A percentile compares a stretch with the other conserved stretches of the same genome.
phyloP scores from a whole-genome alignment of 2,888 invertebrate genomes.

The Tiliacea aurago region DNA sequence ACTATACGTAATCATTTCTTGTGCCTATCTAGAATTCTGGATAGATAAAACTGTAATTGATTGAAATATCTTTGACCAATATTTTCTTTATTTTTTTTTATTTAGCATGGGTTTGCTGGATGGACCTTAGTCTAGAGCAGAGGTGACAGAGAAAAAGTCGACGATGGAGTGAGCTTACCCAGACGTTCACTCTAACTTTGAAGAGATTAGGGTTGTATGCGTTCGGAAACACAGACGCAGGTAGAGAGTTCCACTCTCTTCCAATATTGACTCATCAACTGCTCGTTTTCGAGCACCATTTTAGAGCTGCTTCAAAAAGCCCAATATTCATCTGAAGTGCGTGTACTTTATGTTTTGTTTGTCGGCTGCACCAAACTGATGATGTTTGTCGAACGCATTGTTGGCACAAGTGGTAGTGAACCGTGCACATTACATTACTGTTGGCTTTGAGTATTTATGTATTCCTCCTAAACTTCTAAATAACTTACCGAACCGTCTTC shows the following conservation, averaged over 20 bases:
- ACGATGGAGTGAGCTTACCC: too few relatives aligned
- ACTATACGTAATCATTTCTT: background rate
- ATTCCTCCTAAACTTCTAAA: conserved; percentile 37
- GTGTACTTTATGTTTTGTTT: conserved; percentile 78
- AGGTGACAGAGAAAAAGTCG: too few relatives aligned
- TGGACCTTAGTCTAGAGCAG: too few relatives aligned
- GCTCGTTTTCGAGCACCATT: conserved; percentile 60
- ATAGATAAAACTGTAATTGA: background rate
- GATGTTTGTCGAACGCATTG: conserved; percentile 74
- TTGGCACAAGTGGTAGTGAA: conserved; percentile 66
- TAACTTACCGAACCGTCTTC: conserved; percentile 5
- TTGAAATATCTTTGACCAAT: background rate
- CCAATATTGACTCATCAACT: background rate
- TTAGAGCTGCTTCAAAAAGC: conserved; percentile 64
- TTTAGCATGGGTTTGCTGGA: too few relatives aligned
- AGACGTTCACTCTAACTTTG: too few relatives aligned
- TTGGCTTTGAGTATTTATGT: conserved; percentile 42
- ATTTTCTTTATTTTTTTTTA: too few relatives aligned
- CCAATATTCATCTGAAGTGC: conserved; percentile 76
- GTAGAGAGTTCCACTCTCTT: too few relatives aligned
- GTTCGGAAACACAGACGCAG: too few relatives aligned
- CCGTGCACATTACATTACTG: conserved; percentile 63
- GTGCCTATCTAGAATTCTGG: background rate
- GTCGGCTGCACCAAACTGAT: conserved; percentile 76
- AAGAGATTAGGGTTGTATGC: too few relatives aligned